These are phyloP conservation scores for Hirtodrosophila confusa DNA, from an alignment of 2,888 invertebrate species.

Conservation along the genomic window DNA sequence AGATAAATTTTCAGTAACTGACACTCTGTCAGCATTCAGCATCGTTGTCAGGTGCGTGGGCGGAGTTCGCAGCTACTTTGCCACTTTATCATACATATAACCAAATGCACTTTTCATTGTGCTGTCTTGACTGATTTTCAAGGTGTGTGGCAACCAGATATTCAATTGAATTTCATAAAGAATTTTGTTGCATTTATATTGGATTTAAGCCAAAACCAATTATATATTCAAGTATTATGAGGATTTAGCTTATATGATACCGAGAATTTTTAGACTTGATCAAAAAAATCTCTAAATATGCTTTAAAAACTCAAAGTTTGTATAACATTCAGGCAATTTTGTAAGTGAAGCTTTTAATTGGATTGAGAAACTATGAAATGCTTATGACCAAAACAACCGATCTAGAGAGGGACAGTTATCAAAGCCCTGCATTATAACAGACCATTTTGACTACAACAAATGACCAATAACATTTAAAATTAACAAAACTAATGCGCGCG, in stretches of 20 bases:
- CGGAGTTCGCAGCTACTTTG: constrained; percentile 66
- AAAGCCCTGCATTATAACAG: too few species aligned
- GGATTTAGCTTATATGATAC: constrained; percentile 24
- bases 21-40: constrained; percentile 70
- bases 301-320: too few species aligned
- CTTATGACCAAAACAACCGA: too few species aligned
- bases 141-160: constrained; percentile 68
- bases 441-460: too few species aligned
- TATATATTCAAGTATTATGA: constrained; percentile 2
- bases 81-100: constrained; percentile 64
- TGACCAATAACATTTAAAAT: too few species aligned
- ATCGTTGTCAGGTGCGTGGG: constrained; percentile 73
- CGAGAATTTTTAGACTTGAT: constrained; percentile 1
- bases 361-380: too few species aligned
- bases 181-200: constrained; percentile 15
- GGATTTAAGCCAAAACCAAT: constrained; percentile 25
- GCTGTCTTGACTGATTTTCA: constrained; percentile 44
- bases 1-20: constrained; percentile 77
- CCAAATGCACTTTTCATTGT: constrained; percentile 47
- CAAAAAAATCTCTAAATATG: too few species aligned
- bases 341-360: too few species aligned
- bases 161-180: constrained; percentile 20
- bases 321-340: too few species aligned
- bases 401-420: too few species aligned
- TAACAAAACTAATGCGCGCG: too few species aligned